These are phyloP conservation scores for Sisor rabdophorus DNA, from an alignment of 2,113 vertebrate genomes.

Conservation along the genomic window DNA sequence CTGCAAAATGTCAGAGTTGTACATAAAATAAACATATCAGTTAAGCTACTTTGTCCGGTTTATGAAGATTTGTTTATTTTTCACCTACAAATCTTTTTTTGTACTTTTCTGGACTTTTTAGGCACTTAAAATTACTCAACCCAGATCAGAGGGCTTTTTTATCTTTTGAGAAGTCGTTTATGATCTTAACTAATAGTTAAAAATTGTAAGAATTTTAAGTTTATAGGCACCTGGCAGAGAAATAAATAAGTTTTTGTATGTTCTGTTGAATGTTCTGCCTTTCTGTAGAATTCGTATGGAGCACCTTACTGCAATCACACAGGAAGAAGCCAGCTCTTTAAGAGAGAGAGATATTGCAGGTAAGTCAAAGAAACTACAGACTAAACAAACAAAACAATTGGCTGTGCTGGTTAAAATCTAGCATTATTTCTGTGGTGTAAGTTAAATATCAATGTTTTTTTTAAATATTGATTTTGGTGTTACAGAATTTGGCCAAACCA, in stretches of 20 bases:
- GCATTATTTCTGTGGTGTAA: too few relatives aligned
- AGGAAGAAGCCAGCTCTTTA: conserved; percentile 85
- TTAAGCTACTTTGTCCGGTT: neutral
- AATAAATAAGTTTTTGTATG: neutral
- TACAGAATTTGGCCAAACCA: too few relatives aligned
- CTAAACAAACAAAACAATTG: neutral
- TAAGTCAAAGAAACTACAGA: conserved; percentile 53
- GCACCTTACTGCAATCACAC: conserved; percentile 87
- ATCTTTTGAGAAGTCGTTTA: too few relatives aligned
- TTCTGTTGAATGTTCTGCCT: neutral
- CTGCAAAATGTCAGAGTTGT: neutral
- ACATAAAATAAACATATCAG: neutral
- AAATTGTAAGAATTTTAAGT: neutral
- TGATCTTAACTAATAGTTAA: too few relatives aligned
- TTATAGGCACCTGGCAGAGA: neutral
- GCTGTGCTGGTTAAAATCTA: neutral
- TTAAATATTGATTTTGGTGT: too few relatives aligned
- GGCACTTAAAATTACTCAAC: too few relatives aligned
- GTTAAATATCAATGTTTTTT: too few relatives aligned
- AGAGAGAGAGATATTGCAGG: conserved; percentile 85
- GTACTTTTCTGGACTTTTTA: too few relatives aligned
- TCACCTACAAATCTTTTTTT: neutral
- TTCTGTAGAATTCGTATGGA: conserved; percentile 84
- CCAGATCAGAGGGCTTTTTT: too few relatives aligned
- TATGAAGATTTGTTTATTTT: neutral